These are phyloP conservation scores for Elachura formosa DNA, from an alignment of 2,113 vertebrate species.

Conservation along the genomic window DNA sequence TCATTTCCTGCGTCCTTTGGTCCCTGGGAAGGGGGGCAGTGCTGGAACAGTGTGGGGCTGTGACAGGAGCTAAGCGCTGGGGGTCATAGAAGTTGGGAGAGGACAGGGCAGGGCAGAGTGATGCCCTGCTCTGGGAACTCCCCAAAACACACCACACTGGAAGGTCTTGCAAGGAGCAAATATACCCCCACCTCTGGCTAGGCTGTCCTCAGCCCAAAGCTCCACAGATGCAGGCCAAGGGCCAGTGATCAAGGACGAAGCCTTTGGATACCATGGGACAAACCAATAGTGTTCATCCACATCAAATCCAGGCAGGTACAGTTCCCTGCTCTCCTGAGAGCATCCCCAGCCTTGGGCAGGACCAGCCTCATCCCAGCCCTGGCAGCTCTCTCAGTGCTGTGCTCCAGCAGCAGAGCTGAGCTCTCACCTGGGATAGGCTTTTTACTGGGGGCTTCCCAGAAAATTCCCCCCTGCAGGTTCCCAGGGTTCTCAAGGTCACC, in stretches of 20 bases:
- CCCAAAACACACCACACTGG: not conserved
- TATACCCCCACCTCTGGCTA: fast-evolving
- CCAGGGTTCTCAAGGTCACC: not conserved
- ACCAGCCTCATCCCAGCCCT: not conserved
- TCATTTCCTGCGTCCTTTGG: not conserved
- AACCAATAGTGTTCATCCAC: fast-evolving
- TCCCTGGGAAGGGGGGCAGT: not conserved
- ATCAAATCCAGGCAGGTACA: not conserved
- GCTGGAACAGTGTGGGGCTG: fast-evolving
- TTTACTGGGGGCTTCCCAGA: fast-evolving
- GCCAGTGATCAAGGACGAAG: not conserved
- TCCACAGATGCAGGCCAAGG: not conserved
- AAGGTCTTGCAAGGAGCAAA: not conserved
- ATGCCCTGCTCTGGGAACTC: not conserved
- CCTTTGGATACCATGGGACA: not conserved
- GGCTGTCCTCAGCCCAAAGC: not conserved
- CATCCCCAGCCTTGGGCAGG: not conserved
- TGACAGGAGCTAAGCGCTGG: not conserved
- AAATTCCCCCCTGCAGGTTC: not conserved
- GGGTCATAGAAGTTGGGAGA: not conserved
- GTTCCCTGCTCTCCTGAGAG: not conserved
- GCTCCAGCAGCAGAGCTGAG: not conserved
- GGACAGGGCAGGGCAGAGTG: not conserved
- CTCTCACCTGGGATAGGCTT: not conserved
- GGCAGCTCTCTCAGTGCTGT: not conserved